Evolutionary conservation across 2,888 invertebrate species (phyloP).

Genomic region (Erynnis tages): DNA sequence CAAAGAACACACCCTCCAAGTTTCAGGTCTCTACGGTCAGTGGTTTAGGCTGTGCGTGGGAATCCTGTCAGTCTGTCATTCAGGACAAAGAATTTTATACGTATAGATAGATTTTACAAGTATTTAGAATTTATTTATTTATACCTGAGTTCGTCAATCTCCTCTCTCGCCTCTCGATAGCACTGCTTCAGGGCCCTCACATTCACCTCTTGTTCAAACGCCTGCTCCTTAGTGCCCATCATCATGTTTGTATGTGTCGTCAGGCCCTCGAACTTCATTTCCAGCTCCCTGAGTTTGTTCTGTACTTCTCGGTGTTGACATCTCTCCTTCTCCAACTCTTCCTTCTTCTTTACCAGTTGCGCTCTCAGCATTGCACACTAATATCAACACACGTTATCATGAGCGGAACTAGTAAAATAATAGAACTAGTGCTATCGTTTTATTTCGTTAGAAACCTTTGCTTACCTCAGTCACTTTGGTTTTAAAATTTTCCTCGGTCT

Average conservation of each 20-base stretch:
- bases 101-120: too few relatives aligned
- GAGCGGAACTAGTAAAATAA: too few relatives aligned
- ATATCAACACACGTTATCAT: too few relatives aligned
- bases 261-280: constrained; percentile 60
- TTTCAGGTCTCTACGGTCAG: too few relatives aligned
- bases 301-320: constrained; percentile 79
- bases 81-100: too few relatives aligned
- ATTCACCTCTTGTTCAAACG: constrained; percentile 80
- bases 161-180: constrained; percentile 81
- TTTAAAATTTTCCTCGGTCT: constrained; percentile 85
- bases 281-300: constrained; percentile 62
- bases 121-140: too few relatives aligned
- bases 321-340: constrained; percentile 81
- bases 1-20: too few relatives aligned
- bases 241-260: constrained; percentile 64
- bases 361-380: constrained; percentile 69
- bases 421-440: background rate
- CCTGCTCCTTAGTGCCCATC: constrained; percentile 82
- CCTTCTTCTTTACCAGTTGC: constrained; percentile 69
- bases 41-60: too few relatives aligned
- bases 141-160: constrained; percentile 82
- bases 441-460: background rate
- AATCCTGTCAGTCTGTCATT: too few relatives aligned
- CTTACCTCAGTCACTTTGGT: constrained; percentile 85
- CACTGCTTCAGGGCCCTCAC: constrained; percentile 74